phyloP scores from a whole-genome alignment of 1,140 invertebrate genomes.

The Arctopsyche grandis region DNA sequence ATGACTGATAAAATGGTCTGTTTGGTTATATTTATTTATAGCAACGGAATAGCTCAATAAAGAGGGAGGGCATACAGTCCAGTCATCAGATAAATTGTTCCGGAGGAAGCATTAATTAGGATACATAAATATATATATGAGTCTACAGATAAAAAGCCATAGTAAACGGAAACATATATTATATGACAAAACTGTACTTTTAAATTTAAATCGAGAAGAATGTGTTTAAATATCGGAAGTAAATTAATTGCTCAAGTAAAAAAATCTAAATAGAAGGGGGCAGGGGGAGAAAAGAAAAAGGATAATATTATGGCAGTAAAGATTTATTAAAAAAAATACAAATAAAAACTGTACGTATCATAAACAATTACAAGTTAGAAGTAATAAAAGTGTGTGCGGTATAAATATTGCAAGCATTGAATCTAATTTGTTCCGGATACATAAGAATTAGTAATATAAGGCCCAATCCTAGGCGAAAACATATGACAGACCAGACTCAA shows the following conservation, averaged over 20 bases:
- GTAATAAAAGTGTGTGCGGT: neutral
- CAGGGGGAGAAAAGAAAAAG: neutral
- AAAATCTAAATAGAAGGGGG: neutral
- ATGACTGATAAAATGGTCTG: neutral
- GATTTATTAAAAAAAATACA: neutral
- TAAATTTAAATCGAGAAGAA: neutral
- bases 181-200: neutral
- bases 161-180: neutral
- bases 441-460: neutral
- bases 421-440: neutral
- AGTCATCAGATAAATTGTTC: neutral
- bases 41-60: neutral
- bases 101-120: slow-evolving; percentile 22
- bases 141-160: neutral
- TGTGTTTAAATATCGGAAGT: neutral
- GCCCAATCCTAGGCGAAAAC: too few relatives aligned
- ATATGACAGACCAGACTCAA: too few relatives aligned
- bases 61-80: neutral
- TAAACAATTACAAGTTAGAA: neutral
- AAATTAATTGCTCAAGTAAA: neutral
- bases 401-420: neutral
- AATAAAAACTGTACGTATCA: neutral
- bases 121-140: too few relatives aligned
- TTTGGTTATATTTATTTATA: neutral
- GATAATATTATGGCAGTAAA: neutral